Base-by-base conservation (phyloP, 1,140 invertebrate species). In the Caerostris darwini region DNA sequence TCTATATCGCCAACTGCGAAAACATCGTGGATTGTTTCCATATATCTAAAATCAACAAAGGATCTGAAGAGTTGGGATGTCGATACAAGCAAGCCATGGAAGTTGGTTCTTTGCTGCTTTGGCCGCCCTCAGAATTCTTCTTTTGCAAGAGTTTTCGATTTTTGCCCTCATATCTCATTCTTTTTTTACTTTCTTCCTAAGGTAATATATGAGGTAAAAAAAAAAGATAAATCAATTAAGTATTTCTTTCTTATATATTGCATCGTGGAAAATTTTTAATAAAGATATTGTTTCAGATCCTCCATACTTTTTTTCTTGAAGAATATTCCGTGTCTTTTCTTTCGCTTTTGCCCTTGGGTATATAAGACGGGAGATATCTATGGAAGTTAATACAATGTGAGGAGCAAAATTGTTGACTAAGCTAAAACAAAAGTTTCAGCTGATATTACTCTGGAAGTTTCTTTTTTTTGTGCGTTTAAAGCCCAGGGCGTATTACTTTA, bases 11-110 rank as follows among this genome's bases (percentile, higher is more conserved):
- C 12, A 64, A 77, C 69, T 91, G 54, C 54, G 82, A 91, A 91
- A 91, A 82, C 71, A 82, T 82, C 6, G 71, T 82, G 67, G 67
- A 81, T 81, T 91, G 90, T 91, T 91, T 91, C 82, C 69, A 82
- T 91, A 91, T 91, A 61, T 82, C 90, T 82, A 91, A 91, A 91
- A 91, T 91, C 90, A 91, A 91, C 90, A 91, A 82, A 91, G 17
- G 57, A 82, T 91, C 90, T 85, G 17, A 82, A 59, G 90, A 82
- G 69, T 91, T 91, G 54, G 10, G 19, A 8, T 91, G 90, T 91
- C 82, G 69, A 91, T 71, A 91, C 50, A 91, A 82, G 71, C 64
- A 19, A 34, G 69, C 88, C 71, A 64, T 64, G 19, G 58, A 34
- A 88, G 86, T 90, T 57, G n/a, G 67, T 59, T 87, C 34, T 87